Conservation (phyloP, 1,140 invertebrate species). For the Oscheius sp. region DNA sequence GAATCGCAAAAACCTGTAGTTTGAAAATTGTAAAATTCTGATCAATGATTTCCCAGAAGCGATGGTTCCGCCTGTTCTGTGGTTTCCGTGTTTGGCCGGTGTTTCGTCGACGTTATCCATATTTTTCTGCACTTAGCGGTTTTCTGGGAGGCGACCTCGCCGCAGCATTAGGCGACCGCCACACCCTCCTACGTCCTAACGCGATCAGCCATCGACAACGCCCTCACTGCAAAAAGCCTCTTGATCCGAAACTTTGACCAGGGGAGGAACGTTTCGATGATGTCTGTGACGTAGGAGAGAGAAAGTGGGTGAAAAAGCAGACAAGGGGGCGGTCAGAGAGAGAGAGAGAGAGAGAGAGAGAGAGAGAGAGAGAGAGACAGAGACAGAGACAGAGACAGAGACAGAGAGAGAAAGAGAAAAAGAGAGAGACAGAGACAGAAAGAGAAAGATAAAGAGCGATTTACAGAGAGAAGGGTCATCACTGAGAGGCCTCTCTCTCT, state of each 20-base stretch:
- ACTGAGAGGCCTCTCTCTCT: too few species aligned
- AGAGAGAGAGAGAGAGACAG: not conserved
- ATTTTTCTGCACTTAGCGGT: conserved; percentile 8
- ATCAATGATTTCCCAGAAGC: too few species aligned
- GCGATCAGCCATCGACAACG: not conserved
- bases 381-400: not conserved
- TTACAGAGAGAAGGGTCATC: not conserved
- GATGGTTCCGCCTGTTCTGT: too few species aligned
- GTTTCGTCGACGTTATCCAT: not conserved
- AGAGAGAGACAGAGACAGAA: not conserved
- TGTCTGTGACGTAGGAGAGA: not conserved
- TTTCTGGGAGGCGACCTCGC: not conserved
- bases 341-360: not conserved
- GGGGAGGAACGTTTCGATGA: not conserved
- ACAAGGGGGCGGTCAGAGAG: not conserved
- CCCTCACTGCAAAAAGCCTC: not conserved
- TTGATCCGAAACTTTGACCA: not conserved
- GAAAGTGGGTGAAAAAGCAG: not conserved
- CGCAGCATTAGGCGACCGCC: not conserved
- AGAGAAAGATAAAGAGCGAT: not conserved
- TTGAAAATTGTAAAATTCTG: too few species aligned
- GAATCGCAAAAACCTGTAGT: too few species aligned
- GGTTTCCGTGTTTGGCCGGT: too few species aligned
- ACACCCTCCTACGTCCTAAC: conserved; percentile 1
- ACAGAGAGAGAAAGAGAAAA: not conserved